phyloP scores from a whole-genome alignment of 2,113 vertebrate genomes.

The Solea senegalensis region DNA sequence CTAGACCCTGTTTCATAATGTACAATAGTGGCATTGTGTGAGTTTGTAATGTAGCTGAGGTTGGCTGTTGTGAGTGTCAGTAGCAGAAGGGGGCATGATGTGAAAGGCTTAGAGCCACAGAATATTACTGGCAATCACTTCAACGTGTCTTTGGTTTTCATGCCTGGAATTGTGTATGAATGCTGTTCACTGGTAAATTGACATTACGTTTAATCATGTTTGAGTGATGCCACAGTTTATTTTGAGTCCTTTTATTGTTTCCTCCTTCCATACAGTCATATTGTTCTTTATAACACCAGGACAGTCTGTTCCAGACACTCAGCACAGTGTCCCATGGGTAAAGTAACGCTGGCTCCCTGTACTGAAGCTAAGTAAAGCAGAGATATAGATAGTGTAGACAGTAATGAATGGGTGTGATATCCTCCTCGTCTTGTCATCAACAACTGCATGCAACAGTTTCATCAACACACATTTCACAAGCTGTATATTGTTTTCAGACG shows the following conservation, averaged over 20 bases:
- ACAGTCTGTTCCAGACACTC: slow-evolving; percentile 22
- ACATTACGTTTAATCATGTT: slow-evolving; percentile 28
- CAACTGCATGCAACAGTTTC: slow-evolving; percentile 7
- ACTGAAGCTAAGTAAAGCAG: not conserved
- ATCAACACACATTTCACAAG: slow-evolving; percentile 10
- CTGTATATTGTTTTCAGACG: slow-evolving; percentile 15
- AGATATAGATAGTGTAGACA: slow-evolving; percentile 15
- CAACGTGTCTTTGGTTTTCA: slow-evolving; percentile 38
- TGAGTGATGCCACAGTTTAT: slow-evolving; percentile 32
- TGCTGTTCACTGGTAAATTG: slow-evolving; percentile 7
- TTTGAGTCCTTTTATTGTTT: slow-evolving; percentile 34
- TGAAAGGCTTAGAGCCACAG: not conserved
- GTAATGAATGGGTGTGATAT: slow-evolving; percentile 24
- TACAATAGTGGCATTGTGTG: slow-evolving; percentile 54
- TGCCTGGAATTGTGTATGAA: not conserved
- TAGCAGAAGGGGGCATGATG: slow-evolving; percentile 27
- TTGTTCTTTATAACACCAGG: slow-evolving; percentile 28
- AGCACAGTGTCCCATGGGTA: slow-evolving; percentile 27
- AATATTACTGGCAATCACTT: slow-evolving; percentile 38
- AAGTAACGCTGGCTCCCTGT: not conserved
- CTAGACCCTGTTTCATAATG: slow-evolving; percentile 40
- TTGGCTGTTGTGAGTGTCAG: slow-evolving; percentile 24
- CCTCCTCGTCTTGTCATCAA: slow-evolving; percentile 13
- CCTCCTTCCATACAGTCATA: slow-evolving; percentile 15
- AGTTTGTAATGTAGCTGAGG: slow-evolving; percentile 37